A percentile compares a stretch with the other conserved stretches of the same genome.
Evolutionary conservation across 2,888 invertebrate species (phyloP).

Genomic region (Phanerotoma sp.): DNA sequence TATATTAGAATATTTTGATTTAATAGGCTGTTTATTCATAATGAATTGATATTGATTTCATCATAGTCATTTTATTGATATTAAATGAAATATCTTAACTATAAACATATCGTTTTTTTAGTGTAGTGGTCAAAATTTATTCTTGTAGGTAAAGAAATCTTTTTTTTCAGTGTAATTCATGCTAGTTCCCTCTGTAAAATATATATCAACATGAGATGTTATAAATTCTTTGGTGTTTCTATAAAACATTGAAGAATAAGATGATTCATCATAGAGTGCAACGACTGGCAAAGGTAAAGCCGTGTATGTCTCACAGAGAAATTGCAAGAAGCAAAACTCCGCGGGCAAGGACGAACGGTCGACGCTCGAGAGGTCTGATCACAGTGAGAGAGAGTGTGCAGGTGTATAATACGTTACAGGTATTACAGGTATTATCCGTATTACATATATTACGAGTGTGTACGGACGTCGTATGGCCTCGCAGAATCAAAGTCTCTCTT

Average conservation of each 20-base stretch:
- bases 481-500: slow-evolving; percentile 30
- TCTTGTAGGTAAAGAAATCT: too few relatives aligned
- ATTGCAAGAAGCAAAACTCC: slow-evolving; percentile 9
- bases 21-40: too few relatives aligned
- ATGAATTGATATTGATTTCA: too few relatives aligned
- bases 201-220: too few relatives aligned
- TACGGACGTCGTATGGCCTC: slow-evolving; percentile 49
- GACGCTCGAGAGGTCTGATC: background rate
- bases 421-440: slow-evolving; percentile 54
- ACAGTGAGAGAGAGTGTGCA: background rate
- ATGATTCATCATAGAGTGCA: background rate
- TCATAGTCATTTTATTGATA: too few relatives aligned
- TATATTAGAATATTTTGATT: too few relatives aligned
- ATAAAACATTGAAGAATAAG: background rate
- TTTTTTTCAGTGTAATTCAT: too few relatives aligned
- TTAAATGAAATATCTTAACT: too few relatives aligned
- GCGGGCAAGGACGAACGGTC: slow-evolving; percentile 12
- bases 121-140: too few relatives aligned
- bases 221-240: too few relatives aligned
- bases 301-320: background rate
- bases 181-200: too few relatives aligned
- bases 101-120: too few relatives aligned
- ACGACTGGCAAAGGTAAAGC: background rate
- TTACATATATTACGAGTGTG: slow-evolving; percentile 54
- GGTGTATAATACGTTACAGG: slow-evolving; percentile 29